Evolutionary conservation across 2,113 vertebrate genomes (phyloP).

Genomic region (Copsychus sechellarum): DNA sequence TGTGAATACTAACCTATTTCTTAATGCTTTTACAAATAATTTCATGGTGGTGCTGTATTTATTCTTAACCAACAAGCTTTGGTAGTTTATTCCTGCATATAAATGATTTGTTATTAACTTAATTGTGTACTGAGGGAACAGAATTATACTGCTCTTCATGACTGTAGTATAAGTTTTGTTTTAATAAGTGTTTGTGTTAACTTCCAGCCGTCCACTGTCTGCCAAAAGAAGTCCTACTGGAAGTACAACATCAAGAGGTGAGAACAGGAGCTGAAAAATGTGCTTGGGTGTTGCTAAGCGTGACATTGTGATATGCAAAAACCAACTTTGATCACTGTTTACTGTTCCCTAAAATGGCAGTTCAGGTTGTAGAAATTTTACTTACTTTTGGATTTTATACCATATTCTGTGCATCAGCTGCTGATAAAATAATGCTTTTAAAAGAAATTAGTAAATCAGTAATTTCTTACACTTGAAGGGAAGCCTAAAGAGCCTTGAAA

Average conservation of each 20-base stretch:
- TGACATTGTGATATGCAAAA: background rate
- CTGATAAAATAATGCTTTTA: background rate
- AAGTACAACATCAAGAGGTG: constrained; percentile 90
- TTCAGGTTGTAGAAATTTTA: background rate
- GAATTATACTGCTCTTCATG: background rate
- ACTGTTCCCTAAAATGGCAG: background rate
- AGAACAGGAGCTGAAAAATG: constrained; percentile 47
- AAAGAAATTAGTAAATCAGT: background rate
- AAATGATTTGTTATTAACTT: background rate
- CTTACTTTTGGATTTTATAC: background rate
- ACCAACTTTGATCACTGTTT: background rate
- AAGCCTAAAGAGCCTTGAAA: background rate
- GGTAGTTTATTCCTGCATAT: background rate
- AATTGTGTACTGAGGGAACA: background rate
- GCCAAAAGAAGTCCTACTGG: constrained; percentile 92
- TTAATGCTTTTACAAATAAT: background rate
- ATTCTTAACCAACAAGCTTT: background rate
- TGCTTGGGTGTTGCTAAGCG: background rate
- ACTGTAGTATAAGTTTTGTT: background rate
- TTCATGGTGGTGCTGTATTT: background rate
- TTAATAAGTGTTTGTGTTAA: background rate
- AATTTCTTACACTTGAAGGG: background rate
- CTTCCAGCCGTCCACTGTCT: constrained; percentile 86
- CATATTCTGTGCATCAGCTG: background rate
- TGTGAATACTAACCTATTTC: background rate